phyloP scores from a whole-genome alignment of 2,113 vertebrate genomes.

The Condylura cristata region DNA sequence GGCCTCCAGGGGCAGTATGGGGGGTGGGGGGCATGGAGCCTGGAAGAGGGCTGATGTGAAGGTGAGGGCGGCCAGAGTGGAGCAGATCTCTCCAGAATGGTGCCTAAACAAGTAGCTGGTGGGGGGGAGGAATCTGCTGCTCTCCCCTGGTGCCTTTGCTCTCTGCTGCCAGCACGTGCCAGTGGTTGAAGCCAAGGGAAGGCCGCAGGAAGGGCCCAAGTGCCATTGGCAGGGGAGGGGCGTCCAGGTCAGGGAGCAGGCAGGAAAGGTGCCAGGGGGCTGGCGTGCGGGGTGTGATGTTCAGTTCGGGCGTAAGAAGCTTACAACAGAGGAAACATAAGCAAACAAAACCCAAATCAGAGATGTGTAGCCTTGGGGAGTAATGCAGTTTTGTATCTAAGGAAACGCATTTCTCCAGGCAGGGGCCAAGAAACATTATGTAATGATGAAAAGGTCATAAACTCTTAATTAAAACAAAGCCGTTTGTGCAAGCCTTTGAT shows the following conservation, averaged over 20 bases:
- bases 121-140: neutral
- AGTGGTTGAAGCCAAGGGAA: neutral
- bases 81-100: neutral
- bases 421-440: neutral
- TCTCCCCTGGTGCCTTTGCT: neutral
- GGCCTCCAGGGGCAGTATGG: neutral
- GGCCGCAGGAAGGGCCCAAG: neutral
- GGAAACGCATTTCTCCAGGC: neutral
- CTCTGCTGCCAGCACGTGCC: neutral
- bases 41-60: too few relatives aligned
- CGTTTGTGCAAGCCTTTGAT: neutral
- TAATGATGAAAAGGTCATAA: neutral
- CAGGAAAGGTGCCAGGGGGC: neutral
- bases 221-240: neutral
- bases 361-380: neutral
- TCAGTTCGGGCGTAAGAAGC: neutral
- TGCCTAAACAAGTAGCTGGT: neutral
- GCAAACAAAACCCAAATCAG: neutral
- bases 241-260: neutral
- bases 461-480: constrained; percentile 14
- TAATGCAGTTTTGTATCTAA: neutral
- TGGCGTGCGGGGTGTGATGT: neutral
- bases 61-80: neutral
- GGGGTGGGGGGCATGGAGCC: neutral
- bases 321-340: neutral